Conservation (phyloP, 1,140 invertebrate genomes). For the Limonius californicus region DNA sequence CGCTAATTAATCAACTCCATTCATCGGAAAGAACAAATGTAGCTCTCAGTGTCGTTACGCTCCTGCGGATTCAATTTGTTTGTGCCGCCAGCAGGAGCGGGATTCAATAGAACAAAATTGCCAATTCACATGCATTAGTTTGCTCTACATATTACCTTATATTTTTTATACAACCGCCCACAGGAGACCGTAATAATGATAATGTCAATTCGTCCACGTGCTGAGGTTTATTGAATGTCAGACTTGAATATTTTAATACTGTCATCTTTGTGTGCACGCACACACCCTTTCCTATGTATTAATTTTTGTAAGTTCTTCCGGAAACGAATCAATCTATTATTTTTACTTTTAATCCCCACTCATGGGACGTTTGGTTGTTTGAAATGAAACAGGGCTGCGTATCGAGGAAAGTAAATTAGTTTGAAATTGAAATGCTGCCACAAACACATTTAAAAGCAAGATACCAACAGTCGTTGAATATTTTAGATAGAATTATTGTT, state of each 20-base stretch:
- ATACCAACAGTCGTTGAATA: too few relatives aligned
- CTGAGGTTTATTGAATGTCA: conserved; percentile 4
- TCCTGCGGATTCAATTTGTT: conserved; percentile 40
- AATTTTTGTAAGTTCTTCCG: too few relatives aligned
- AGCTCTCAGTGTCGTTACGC: conserved; percentile 41
- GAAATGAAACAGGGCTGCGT: too few relatives aligned
- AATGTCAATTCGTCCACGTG: conserved; percentile 8
- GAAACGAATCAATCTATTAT: too few relatives aligned
- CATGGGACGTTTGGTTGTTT: too few relatives aligned
- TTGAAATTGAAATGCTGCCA: too few relatives aligned
- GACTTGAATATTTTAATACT: conserved; percentile 3
- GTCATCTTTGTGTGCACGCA: background rate
- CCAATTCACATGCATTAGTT: conserved; percentile 24
- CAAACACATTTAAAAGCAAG: too few relatives aligned
- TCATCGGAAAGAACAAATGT: conserved; percentile 44
- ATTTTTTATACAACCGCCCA: conserved; percentile 3
- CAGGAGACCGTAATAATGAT: background rate
- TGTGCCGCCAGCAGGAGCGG: conserved; percentile 26
- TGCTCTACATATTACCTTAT: background rate
- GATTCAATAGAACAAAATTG: conserved; percentile 37
- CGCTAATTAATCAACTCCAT: conserved; percentile 44
- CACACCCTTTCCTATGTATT: background rate
- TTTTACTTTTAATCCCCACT: too few relatives aligned
- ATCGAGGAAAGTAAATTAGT: too few relatives aligned
- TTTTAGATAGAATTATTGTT: too few relatives aligned